Percentiles rank a stretch among this genome's conserved stretches.
These are phyloP conservation scores for Grapholita molesta DNA, from an alignment of 1,140 invertebrate species.

Conservation along the genomic window DNA sequence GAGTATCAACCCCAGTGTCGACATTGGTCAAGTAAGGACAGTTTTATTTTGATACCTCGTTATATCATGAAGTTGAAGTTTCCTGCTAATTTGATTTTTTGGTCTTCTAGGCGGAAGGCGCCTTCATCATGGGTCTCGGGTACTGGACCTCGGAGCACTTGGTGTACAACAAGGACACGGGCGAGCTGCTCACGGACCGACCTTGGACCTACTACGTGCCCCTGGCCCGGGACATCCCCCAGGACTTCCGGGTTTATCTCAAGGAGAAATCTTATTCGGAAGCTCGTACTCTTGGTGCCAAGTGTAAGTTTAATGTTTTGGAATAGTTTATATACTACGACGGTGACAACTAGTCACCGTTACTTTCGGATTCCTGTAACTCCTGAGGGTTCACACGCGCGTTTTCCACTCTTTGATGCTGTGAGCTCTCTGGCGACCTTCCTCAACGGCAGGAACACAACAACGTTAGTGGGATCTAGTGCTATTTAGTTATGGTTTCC, in stretches of 20 bases:
- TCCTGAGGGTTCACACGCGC: too few relatives aligned
- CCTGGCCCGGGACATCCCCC: slow-evolving; percentile 86
- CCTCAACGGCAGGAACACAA: too few relatives aligned
- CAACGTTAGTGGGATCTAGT: too few relatives aligned
- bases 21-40: slow-evolving; percentile 85
- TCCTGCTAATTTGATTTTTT: background rate
- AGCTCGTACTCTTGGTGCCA: slow-evolving; percentile 83
- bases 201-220: slow-evolving; percentile 91
- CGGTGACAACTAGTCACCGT: too few relatives aligned
- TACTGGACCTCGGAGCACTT: slow-evolving; percentile 85
- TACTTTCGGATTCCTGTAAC: too few relatives aligned
- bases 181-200: slow-evolving; percentile 82
- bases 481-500: too few relatives aligned
- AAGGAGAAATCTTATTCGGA: slow-evolving; percentile 83
- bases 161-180: slow-evolving; percentile 80
- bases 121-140: slow-evolving; percentile 89
- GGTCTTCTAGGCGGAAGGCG: slow-evolving; percentile 82
- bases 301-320: slow-evolving; percentile 78
- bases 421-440: too few relatives aligned
- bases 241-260: slow-evolving; percentile 86
- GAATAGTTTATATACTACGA: too few relatives aligned
- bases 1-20: slow-evolving; percentile 84
- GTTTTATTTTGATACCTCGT: background rate
- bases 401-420: too few relatives aligned
- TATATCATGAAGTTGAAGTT: background rate